Conservation (phyloP, 30 jellyfish, hydroid and myxozoan species). For the Turritopsis dohrnii region DNA sequence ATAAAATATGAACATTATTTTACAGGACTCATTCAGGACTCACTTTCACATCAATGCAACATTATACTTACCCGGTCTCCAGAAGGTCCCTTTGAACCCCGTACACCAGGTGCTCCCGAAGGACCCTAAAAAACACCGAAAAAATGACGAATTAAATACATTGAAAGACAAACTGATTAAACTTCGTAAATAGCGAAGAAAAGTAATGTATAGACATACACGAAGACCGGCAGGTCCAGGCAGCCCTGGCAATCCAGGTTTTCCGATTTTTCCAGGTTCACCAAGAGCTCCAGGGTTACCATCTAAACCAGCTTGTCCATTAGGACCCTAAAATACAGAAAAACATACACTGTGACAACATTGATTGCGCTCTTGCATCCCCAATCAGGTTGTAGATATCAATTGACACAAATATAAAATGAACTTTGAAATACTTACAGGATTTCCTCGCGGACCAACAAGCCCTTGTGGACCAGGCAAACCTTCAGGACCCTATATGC, state of each 20-base stretch:
- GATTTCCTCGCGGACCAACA: conserved; percentile 3
- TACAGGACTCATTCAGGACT: background rate
- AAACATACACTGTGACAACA: background rate
- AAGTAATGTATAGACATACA: conserved; percentile 16
- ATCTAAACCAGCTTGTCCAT: conserved; percentile 71
- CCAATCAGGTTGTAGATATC: background rate
- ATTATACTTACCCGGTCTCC: background rate
- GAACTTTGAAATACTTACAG: background rate
- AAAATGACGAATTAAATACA: background rate
- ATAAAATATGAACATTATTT: background rate
- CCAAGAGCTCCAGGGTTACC: conserved; percentile 77
- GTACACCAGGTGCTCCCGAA: conserved; percentile 28
- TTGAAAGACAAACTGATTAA: background rate
- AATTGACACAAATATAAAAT: background rate
- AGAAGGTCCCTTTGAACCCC: conserved; percentile 19
- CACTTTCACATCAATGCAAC: background rate
- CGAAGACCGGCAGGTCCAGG: conserved; percentile 73
- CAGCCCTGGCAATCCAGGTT: conserved; percentile 31
- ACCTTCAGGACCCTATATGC: conserved; percentile 2
- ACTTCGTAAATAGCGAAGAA: background rate
- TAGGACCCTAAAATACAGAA: conserved; percentile 55
- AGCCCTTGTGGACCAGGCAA: conserved; percentile 7
- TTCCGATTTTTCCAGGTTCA: conserved; percentile 59
- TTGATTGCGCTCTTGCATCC: background rate
- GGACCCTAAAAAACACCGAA: conserved; percentile 29